Conservation (phyloP, 1,140 invertebrate species). For the Drosophila pseudoananassae region DNA sequence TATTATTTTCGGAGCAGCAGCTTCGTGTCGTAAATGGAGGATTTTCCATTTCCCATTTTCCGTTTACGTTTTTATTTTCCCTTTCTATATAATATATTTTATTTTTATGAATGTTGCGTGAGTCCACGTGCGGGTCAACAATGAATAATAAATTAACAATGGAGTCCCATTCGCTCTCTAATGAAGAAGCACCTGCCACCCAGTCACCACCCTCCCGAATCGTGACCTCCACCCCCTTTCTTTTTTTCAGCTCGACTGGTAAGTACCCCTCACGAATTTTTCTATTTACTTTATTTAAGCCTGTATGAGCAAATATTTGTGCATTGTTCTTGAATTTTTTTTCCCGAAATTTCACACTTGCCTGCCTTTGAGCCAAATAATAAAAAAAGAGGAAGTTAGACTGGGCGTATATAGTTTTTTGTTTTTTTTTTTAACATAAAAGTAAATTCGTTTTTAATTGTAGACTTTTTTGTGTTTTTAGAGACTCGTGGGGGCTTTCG, state of each 20-base stretch:
- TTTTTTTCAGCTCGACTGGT: constrained; percentile 61
- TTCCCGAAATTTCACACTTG: constrained; percentile 49
- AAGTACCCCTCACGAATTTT: constrained; percentile 56
- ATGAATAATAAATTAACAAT: constrained; percentile 53
- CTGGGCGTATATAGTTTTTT: constrained; percentile 1
- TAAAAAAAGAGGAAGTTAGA: constrained; percentile 7
- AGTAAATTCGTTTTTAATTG: constrained; percentile 72
- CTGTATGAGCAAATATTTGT: constrained; percentile 75
- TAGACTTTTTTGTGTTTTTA: constrained; percentile 29
- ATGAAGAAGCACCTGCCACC: constrained; percentile 36
- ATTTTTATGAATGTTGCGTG: constrained; percentile 43
- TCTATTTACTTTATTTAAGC: constrained; percentile 56
- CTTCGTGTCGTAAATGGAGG: neutral
- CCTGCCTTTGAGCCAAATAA: constrained; percentile 13
- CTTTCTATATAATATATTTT: constrained; percentile 29
- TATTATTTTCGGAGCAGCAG: neutral
- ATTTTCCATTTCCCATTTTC: too few relatives aligned
- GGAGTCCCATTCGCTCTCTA: constrained; percentile 11
- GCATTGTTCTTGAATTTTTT: constrained; percentile 52
- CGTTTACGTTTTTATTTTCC: constrained; percentile 17
- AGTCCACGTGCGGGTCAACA: constrained; percentile 46
- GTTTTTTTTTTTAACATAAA: constrained; percentile 21
- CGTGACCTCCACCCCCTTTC: neutral
- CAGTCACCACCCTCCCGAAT: neutral
- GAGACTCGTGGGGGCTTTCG: constrained; percentile 28